Evolutionary conservation across 2,797 vertebrate genomes (phyloP), one percentile per base, ranked within the genome.

Genomic region (Gadopsis marmoratus): DNA sequence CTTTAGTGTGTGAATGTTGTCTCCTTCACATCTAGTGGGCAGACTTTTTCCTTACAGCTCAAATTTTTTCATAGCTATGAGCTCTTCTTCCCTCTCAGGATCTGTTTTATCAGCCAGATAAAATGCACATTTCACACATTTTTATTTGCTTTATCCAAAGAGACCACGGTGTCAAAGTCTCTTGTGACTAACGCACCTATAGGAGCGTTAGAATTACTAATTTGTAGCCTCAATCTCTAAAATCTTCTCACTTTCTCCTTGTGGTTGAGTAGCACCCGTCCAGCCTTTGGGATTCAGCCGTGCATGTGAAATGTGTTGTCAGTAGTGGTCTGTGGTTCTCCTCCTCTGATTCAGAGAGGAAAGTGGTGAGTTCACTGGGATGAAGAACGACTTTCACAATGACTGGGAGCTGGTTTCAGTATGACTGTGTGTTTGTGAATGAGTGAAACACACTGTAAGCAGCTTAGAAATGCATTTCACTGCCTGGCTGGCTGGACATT

Each of bases 391-490:
- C 64, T 80, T 80, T 80, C 73, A 80, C 39, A 64, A 45, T 77
- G 64, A 70, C 59, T 77, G 17, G n/a, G 53, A 45, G 60, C 67
- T 66, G 33, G 54, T 82, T 85, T 81, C 76, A 71, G n/a, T 60
- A 43, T 82, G 74, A 84, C 48, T 58, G 12, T 68, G 11, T 43
- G 13, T 71, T 61, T 85, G 37, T 66, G 69, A 81, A 83, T 77
- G 58, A 59, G 55, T 73, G 53, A 80, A 73, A 60, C 76, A 61
- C 8, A 13, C 21, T 13, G 16, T 9, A 53, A 19, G 0, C 60
- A 84, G 35, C 47, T 17, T 1, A 5, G 31, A 29, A 39, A 6
- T n/a, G 62, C 71, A 64, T 79, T 66, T 69, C 55, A 63, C 68
- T 68, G 23, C 43, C 14, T 12, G 26, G 0, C 23, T 51, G 3